Evolutionary conservation across 2,113 vertebrate genomes (phyloP), one percentile per base, ranked within the genome.

Genomic region (Laticauda colubrina): DNA sequence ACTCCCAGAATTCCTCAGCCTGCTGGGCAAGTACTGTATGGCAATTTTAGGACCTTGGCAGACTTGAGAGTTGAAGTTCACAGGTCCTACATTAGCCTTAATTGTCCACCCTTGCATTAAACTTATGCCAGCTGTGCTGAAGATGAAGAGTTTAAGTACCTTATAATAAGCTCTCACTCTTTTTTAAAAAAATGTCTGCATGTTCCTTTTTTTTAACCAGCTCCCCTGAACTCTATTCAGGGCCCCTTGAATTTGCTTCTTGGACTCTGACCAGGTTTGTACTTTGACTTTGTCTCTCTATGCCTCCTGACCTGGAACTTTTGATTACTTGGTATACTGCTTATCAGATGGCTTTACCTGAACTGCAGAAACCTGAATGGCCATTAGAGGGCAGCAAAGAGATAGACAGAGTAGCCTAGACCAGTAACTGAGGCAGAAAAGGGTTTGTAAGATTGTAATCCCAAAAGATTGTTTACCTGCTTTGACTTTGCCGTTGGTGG

Each of bases 401-500:
- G 69, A 39, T 6, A n/a, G 2, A 81, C 2, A 81, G 14, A 81
- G 6, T 9, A 3, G 0, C 6, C 34, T 81, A 43, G 75, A 7
- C 3, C 6, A 20, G 2, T 7, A 3, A 7, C 69, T 39, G 69
- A 39, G 18, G 34, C 75, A 81, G 34, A 39, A 81, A 20, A 81
- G 21, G 0, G 18, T n/a, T 55, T 59, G 18, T n/a, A 59, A 8
- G 2, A 24, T 4, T 29, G 51, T 51, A 53, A 10, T 51, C 20
- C n/a, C 34, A 9, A 29, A n/a, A 85, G 53, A 24, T 59, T 14
- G 64, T 97, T 96, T 69, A 98, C 98, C 97, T 95, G 98, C 97
- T 59, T 95, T 95, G 21, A 98, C 97, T 92, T 97, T 98, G 48
- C 98, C 97, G 24, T 98, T 98, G 94, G 97, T 98, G 87, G 97